phyloP scores from a whole-genome alignment of 2,113 vertebrate genomes.

The Meles meles region DNA sequence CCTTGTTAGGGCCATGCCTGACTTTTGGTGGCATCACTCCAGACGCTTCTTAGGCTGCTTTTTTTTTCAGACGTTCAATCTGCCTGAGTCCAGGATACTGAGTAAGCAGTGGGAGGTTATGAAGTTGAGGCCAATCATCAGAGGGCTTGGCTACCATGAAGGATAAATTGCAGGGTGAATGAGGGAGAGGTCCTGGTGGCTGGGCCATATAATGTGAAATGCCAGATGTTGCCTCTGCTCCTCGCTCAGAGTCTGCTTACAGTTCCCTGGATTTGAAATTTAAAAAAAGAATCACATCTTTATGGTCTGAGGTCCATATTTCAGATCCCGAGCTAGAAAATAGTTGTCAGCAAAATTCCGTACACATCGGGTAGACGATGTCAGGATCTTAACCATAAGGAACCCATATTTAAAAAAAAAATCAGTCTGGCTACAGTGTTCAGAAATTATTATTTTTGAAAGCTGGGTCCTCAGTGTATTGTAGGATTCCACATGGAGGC shows the following conservation, averaged over 20 bases:
- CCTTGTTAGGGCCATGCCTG: background rate
- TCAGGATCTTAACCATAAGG: background rate
- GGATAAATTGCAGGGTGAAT: conserved; percentile 27
- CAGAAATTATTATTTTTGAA: background rate
- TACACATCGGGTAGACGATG: background rate
- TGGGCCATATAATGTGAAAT: background rate
- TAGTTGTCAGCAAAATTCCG: conserved; percentile 8
- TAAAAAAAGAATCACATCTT: background rate
- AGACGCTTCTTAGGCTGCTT: background rate
- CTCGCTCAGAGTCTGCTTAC: background rate
- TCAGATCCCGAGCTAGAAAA: conserved; percentile 22
- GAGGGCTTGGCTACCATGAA: conserved; percentile 21
- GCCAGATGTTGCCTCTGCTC: background rate
- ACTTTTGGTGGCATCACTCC: background rate
- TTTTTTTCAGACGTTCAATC: conserved; percentile 24
- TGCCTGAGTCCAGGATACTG: conserved; percentile 7
- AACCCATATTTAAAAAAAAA: background rate
- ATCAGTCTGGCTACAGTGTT: background rate
- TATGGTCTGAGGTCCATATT: background rate
- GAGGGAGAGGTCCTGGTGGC: background rate
- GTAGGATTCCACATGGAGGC: background rate
- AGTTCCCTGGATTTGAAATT: background rate
- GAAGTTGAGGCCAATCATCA: background rate
- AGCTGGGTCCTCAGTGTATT: background rate
- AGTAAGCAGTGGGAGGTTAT: conserved; percentile 27